Evolutionary conservation across 2,113 vertebrate species (phyloP).

Genomic region (Lasiurus cinereus): DNA sequence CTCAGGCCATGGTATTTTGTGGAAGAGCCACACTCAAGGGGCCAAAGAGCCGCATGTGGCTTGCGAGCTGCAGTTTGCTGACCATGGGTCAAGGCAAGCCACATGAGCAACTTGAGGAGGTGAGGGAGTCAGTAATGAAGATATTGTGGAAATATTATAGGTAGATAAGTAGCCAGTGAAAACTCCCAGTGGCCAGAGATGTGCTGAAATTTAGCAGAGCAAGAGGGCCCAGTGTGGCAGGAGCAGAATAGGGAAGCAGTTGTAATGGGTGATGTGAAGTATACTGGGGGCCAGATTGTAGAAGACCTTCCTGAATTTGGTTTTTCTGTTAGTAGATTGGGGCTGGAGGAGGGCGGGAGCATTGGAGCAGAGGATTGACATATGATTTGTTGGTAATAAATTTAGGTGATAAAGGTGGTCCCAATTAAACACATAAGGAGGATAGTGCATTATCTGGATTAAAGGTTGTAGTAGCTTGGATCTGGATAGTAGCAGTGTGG

Average conservation of each 20-base stretch:
- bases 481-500: neutral
- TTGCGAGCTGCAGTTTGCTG: too few relatives aligned
- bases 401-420: neutral
- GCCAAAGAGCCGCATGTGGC: too few relatives aligned
- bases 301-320: neutral
- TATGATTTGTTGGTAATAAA: neutral
- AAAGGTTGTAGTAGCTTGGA: neutral
- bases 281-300: too few relatives aligned
- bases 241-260: neutral
- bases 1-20: too few relatives aligned
- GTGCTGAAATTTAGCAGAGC: neutral
- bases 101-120: neutral
- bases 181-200: neutral
- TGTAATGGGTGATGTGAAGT: neutral
- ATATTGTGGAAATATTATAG: neutral
- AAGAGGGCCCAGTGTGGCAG: neutral
- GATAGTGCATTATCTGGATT: neutral
- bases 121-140: neutral
- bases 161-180: neutral
- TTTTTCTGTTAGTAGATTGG: neutral
- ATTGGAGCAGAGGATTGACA: neutral
- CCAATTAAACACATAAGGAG: neutral
- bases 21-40: too few relatives aligned
- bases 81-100: neutral
- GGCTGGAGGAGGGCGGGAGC: too few relatives aligned